Conservation (phyloP, 2,797 vertebrate species). For the Pangasius macronema region DNA sequence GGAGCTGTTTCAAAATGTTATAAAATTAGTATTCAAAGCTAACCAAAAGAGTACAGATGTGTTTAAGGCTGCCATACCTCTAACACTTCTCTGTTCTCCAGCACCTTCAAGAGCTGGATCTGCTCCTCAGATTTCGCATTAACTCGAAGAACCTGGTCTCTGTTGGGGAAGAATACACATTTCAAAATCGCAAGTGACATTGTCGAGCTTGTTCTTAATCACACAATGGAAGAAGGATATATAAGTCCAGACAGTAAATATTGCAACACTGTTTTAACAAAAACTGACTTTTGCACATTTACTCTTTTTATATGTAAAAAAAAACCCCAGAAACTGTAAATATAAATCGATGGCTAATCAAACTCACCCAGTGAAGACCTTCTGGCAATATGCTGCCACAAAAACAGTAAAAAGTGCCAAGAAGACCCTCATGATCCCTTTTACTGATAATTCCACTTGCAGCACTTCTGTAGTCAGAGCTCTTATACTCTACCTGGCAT, state of each 20-base stretch:
- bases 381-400: slow-evolving; percentile 60
- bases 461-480: background rate
- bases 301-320: background rate
- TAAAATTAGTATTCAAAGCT: background rate
- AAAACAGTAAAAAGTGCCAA: slow-evolving; percentile 63
- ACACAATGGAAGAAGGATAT: background rate
- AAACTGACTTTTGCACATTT: background rate
- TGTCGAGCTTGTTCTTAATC: background rate
- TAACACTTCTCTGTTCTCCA: slow-evolving; percentile 63
- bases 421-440: slow-evolving; percentile 62
- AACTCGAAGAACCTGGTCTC: slow-evolving; percentile 74
- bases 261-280: background rate
- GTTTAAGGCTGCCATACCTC: slow-evolving; percentile 51
- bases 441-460: background rate
- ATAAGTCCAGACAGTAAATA: background rate
- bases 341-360: background rate
- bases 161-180: slow-evolving; percentile 41
- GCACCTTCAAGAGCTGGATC: slow-evolving; percentile 63
- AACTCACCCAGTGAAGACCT: slow-evolving; percentile 69
- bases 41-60: background rate
- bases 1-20: background rate
- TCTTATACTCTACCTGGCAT: slow-evolving; percentile 55
- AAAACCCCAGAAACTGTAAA: background rate
- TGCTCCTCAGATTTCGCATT: slow-evolving; percentile 65
- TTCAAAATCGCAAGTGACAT: background rate